Conservation (phyloP, 2,797 vertebrate species). For the Salmo trutta region DNA sequence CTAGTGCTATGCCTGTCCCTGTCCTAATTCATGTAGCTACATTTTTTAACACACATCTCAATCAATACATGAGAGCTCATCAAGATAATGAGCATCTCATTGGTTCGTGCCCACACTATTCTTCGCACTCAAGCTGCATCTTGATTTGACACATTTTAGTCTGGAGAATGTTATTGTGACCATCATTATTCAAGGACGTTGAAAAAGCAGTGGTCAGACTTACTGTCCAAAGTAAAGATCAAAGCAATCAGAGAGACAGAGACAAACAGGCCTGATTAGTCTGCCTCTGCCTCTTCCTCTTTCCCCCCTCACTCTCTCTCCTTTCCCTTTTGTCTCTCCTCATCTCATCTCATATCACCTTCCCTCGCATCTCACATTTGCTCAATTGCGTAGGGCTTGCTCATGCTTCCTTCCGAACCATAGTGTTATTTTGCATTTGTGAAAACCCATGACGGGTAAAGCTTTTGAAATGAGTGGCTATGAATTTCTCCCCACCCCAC, state of each 20-base stretch:
- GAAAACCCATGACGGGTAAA: conserved; percentile 34
- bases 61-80: conserved; percentile 28
- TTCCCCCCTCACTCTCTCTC: no score
- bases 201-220: background rate
- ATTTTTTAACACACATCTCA: conserved; percentile 54
- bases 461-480: conserved; percentile 36
- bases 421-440: conserved; percentile 37
- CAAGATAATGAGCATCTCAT: conserved; percentile 1
- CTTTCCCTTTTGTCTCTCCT: conserved; percentile 32
- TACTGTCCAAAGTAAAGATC: conserved; percentile 42
- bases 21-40: conserved; percentile 66
- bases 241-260: conserved; percentile 37
- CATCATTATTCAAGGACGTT: conserved; percentile 18
- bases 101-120: conserved; percentile 34
- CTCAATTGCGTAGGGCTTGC: conserved; percentile 27
- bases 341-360: conserved; percentile 26
- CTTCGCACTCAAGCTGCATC: conserved; percentile 32
- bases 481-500: conserved; percentile 1
- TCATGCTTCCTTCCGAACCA: conserved; percentile 19
- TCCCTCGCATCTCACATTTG: conserved; percentile 1
- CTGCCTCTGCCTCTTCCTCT: conserved; percentile 5
- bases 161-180: conserved; percentile 28
- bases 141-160: background rate
- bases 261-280: conserved; percentile 34
- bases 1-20: conserved; percentile 59